These are phyloP conservation scores for Hucho hucho DNA, from an alignment of 2,113 vertebrate species.

Conservation along the genomic window DNA sequence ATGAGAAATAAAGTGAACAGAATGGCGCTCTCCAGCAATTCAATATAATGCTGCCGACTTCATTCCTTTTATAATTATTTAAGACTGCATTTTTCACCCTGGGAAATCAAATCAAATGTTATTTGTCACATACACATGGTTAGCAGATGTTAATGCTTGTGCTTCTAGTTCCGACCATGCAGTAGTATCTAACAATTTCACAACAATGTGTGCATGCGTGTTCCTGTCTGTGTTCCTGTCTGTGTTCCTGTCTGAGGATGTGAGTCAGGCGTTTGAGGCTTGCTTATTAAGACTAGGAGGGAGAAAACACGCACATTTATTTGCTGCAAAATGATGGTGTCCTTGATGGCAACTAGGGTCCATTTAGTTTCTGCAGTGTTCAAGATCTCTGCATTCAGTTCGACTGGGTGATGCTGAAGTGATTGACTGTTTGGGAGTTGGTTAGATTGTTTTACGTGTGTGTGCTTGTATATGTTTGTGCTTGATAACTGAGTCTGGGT, in stretches of 20 bases:
- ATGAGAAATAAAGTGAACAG: no score
- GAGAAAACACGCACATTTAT: not conserved
- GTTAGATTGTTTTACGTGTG: not conserved
- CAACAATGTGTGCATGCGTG: constrained; percentile 5
- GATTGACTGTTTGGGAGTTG: not conserved
- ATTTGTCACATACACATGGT: no score
- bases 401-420: not conserved
- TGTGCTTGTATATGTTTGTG: not conserved
- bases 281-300: constrained; percentile 4
- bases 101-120: no score
- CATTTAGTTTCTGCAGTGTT: constrained; percentile 13
- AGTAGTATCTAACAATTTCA: no score
- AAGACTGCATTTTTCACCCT: no score
- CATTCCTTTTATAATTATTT: no score
- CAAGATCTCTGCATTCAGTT: not conserved
- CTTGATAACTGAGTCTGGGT: not conserved
- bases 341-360: constrained; percentile 2
- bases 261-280: constrained; percentile 40
- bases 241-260: not conserved
- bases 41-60: not conserved
- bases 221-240: not conserved
- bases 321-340: constrained; percentile 40
- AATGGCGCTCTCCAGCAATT: not conserved
- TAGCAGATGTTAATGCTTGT: no score
- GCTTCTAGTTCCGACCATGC: no score